Conservation (phyloP, 2,888 invertebrate genomes). For the Dynastes maya region DNA sequence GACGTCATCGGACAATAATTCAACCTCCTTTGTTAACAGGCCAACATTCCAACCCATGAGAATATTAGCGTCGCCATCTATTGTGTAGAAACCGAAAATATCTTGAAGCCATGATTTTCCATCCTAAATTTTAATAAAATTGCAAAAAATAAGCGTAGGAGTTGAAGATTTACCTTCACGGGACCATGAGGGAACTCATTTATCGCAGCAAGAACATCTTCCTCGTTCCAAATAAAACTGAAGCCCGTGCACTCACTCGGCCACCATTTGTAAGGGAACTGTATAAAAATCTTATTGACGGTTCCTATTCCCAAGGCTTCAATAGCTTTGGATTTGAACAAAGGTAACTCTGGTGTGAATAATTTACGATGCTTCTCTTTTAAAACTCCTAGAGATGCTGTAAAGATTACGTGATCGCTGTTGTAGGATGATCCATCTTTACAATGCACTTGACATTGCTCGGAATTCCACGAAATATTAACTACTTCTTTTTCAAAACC, state of each 20-base stretch:
- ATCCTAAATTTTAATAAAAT: slow-evolving; percentile 58
- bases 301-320: slow-evolving; percentile 77
- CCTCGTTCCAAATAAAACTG: slow-evolving; percentile 74
- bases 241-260: slow-evolving; percentile 72
- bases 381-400: slow-evolving; percentile 80
- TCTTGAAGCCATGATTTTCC: slow-evolving; percentile 76
- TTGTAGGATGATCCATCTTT: slow-evolving; percentile 72
- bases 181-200: slow-evolving; percentile 63
- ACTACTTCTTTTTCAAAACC: slow-evolving; percentile 65
- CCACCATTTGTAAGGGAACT: slow-evolving; percentile 80
- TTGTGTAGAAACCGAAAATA: slow-evolving; percentile 79
- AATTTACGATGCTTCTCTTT: slow-evolving; percentile 73
- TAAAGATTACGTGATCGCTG: slow-evolving; percentile 79
- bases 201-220: slow-evolving; percentile 67
- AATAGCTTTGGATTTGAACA: slow-evolving; percentile 73
- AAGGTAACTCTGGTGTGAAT: slow-evolving; percentile 75
- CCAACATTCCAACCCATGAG: slow-evolving; percentile 83
- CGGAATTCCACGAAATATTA: slow-evolving; percentile 62
- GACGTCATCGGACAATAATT: slow-evolving; percentile 73
- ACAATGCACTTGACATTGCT: slow-evolving; percentile 70
- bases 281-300: slow-evolving; percentile 79
- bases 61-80: slow-evolving; percentile 77
- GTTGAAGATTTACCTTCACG: slow-evolving; percentile 52
- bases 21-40: slow-evolving; percentile 76
- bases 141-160: neutral